Conservation (phyloP, 2,797 vertebrate genomes). For the Myotis pilosus region DNA sequence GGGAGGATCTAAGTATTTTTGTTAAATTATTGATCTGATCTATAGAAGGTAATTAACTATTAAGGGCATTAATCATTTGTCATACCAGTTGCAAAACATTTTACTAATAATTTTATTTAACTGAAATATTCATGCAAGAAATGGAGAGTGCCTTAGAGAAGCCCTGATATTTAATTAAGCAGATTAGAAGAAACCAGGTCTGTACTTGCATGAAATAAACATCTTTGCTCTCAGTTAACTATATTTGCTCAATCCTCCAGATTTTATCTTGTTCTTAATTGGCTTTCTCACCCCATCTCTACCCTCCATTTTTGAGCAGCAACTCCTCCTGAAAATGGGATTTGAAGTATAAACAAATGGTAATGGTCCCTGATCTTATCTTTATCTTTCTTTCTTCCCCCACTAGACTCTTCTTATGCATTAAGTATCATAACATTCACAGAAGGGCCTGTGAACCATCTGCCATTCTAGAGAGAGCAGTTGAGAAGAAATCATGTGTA, state of each 20-base stretch:
- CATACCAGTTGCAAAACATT: not conserved
- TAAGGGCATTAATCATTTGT: not conserved
- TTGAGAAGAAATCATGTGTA: conserved; percentile 62
- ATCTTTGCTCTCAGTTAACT: not conserved
- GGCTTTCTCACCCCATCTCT: not conserved
- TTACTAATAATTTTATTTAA: not conserved
- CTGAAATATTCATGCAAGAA: not conserved
- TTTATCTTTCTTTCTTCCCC: not conserved
- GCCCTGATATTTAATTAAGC: not conserved
- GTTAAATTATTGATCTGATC: not conserved
- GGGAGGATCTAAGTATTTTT: not conserved
- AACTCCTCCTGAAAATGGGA: conserved; percentile 9
- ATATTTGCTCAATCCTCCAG: not conserved
- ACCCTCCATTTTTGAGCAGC: not conserved
- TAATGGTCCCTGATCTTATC: conserved; percentile 36
- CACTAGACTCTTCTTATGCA: not conserved
- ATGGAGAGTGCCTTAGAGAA: not conserved
- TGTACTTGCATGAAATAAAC: not conserved
- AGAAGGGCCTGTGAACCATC: conserved; percentile 58
- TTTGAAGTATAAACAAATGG: conserved; percentile 45
- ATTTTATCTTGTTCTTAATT: not conserved
- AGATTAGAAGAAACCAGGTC: not conserved
- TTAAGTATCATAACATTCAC: conserved; percentile 58
- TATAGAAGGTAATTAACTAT: not conserved
- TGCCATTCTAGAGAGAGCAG: conserved; percentile 37